Evolutionary conservation across 2,888 invertebrate genomes (phyloP).

Genomic region (Orthosia cruda): DNA sequence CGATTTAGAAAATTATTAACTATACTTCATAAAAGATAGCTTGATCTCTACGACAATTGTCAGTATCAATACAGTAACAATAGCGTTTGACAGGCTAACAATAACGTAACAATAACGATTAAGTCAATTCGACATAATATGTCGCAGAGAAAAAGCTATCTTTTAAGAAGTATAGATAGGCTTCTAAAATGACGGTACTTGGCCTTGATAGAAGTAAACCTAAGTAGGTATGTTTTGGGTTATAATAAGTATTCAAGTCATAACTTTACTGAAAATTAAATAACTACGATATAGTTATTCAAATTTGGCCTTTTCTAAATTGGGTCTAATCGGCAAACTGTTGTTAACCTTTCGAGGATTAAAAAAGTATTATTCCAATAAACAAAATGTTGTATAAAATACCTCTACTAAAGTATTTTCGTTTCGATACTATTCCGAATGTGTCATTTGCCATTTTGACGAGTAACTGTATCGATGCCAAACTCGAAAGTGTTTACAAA

Average conservation of each 20-base stretch:
- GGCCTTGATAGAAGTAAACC: not conserved
- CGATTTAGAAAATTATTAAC: not conserved
- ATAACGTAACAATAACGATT: no score
- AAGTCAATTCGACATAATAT: no score
- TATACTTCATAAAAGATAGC: no score
- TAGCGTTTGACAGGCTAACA: no score
- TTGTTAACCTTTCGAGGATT: not conserved
- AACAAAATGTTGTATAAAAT: not conserved
- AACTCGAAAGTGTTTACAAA: constrained; percentile 12
- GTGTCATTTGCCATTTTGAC: not conserved
- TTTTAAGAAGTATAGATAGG: no score
- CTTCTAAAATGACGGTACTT: not conserved
- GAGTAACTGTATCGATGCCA: not conserved
- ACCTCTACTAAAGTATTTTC: not conserved
- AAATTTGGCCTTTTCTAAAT: constrained; percentile 2
- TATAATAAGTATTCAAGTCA: not conserved
- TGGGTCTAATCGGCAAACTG: constrained; percentile 1
- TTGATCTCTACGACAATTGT: no score
- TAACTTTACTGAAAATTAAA: not conserved
- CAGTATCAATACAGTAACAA: no score
- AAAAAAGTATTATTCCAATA: not conserved
- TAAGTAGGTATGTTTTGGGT: not conserved
- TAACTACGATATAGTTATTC: not conserved
- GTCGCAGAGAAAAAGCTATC: no score
- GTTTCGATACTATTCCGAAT: not conserved